These are phyloP conservation scores for Triplophysa yarkandensis DNA, from an alignment of 2,797 vertebrate genomes.

Conservation along the genomic window DNA sequence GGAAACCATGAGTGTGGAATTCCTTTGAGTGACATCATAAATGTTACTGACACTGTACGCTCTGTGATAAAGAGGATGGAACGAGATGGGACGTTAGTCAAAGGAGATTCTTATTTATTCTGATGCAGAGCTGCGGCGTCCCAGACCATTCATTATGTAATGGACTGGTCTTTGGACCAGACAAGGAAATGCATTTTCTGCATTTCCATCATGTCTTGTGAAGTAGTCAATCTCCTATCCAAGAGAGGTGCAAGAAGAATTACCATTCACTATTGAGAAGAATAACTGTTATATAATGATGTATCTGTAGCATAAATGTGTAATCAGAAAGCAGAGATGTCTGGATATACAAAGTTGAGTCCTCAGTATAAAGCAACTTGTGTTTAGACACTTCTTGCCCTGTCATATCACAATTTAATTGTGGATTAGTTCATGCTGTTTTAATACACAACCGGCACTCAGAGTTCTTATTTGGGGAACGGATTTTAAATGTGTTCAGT, in stretches of 20 bases:
- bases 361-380: neutral
- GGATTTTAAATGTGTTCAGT: neutral
- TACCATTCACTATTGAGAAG: constrained; percentile 39
- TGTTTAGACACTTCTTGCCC: constrained; percentile 37
- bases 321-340: constrained; percentile 33
- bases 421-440: constrained; percentile 10
- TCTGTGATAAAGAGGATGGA: constrained; percentile 51
- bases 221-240: constrained; percentile 54
- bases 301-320: constrained; percentile 20
- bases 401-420: constrained; percentile 43
- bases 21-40: constrained; percentile 41
- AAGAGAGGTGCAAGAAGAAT: constrained; percentile 48
- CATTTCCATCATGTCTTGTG: constrained; percentile 53
- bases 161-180: constrained; percentile 52
- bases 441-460: constrained; percentile 1
- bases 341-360: constrained; percentile 26
- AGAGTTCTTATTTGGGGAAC: neutral
- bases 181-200: constrained; percentile 45
- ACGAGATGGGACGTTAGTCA: constrained; percentile 34
- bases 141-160: constrained; percentile 47
- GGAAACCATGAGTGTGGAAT: constrained; percentile 16
- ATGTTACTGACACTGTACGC: constrained; percentile 47
- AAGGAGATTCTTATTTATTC: constrained; percentile 25
- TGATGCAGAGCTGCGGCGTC: constrained; percentile 19
- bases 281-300: constrained; percentile 42